Conservation (phyloP, 2,888 invertebrate genomes). For the Caenorhabditis sp. region DNA sequence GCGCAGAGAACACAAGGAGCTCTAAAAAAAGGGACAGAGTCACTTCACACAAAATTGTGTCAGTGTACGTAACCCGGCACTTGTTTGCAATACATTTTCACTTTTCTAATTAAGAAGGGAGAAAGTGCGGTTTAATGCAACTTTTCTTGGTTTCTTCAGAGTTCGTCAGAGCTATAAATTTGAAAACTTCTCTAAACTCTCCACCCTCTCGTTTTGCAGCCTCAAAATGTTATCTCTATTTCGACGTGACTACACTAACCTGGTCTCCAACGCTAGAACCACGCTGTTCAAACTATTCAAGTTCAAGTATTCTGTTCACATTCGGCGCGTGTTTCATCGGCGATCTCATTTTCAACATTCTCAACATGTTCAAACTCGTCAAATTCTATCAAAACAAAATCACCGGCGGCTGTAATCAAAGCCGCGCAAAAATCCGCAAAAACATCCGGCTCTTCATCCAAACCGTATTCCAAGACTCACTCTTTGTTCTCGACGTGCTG, state of each 20-base stretch:
- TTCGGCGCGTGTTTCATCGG: neutral
- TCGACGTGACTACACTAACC: neutral
- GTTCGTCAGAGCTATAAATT: no score
- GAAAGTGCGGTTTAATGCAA: no score
- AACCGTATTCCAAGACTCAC: constrained; percentile 15
- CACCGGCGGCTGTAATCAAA: neutral
- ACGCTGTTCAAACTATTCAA: neutral
- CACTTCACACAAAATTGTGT: no score
- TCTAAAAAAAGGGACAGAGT: no score
- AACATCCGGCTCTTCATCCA: neutral
- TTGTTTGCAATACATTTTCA: no score
- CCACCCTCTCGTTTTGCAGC: no score
- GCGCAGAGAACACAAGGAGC: no score
- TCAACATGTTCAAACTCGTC: neutral
- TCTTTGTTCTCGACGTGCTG: constrained; percentile 17
- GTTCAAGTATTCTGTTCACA: neutral
- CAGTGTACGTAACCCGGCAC: no score
- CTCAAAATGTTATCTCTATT: neutral
- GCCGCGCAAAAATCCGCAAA: neutral
- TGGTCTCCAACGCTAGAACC: neutral
- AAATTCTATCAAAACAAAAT: neutral
- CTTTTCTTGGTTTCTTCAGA: no score
- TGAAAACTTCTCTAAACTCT: neutral
- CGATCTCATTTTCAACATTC: neutral
- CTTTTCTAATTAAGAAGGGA: no score